Base-by-base conservation (phyloP, 2,113 vertebrate genomes). In the Psittacula cyanocephala region DNA sequence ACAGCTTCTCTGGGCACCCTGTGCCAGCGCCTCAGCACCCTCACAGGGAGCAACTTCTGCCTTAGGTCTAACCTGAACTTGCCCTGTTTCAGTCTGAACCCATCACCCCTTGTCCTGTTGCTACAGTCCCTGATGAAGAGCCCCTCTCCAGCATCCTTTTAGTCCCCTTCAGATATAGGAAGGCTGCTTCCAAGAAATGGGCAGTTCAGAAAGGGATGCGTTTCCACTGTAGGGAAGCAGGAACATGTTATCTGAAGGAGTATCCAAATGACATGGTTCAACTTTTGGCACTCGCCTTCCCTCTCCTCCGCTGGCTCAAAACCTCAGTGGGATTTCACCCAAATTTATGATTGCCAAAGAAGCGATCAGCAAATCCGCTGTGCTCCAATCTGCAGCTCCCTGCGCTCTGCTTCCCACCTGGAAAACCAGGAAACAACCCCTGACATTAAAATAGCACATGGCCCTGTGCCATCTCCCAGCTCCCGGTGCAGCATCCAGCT, bases 401-500 rank as follows among this genome's bases (percentile, higher is more conserved):
- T 43, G n/a, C 0, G 0, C 60, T 75, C 88, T 14, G 55, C 31
- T 78, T 27, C n/a, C 39, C 75, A 79, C 86, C 83, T 72, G 80
- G 35, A n/a, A 83, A 77, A 86, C 39, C 46, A 49, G 39, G 25
- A 55, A 87, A 64, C 43, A 79, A 49, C 7, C 0, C 2, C 70
- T 76, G 79, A n/a, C 59, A 18, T 18, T 27, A 22, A 80, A 92
- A 9, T 1, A 2, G 3, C 0, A 0, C 4, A 52, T 11, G 28
- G 23, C 2, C n/a, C 50, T 31, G 14, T 18, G 60, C 65, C 10
- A 0, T 0, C 7, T 57, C 81, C 74, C 85, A 33, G 60, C 85
- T 81, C 72, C 59, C 0, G 0, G 22, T 0, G 14, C 25, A 50
- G 41, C 43, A 6, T 20, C 76, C 50, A 35, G 50, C 39, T 0